Conservation (phyloP, 2,888 invertebrate genomes). For the Gortyna flavago region DNA sequence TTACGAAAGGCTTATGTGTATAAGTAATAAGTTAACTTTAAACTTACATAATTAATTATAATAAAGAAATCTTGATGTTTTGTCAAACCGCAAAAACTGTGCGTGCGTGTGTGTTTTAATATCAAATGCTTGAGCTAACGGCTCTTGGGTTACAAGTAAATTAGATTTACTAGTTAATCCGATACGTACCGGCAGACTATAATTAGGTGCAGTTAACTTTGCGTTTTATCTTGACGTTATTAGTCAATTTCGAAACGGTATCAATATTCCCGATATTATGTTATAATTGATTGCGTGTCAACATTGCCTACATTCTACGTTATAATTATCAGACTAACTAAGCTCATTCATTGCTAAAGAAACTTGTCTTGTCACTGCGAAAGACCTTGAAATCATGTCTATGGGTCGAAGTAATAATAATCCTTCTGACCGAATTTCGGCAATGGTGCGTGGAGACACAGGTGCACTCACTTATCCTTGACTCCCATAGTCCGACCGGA, state of each 20-base stretch:
- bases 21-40: not conserved
- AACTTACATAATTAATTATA: not conserved
- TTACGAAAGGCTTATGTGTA: not conserved
- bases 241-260: conserved; percentile 18
- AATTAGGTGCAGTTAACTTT: conserved; percentile 40
- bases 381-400: not conserved
- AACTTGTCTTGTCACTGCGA: not conserved
- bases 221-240: conserved; percentile 21
- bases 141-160: conserved; percentile 20
- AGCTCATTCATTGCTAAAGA: not conserved
- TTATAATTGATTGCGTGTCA: not conserved
- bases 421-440: too few species aligned
- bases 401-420: not conserved
- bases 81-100: not conserved
- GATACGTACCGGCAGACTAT: conserved; percentile 29
- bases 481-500: too few species aligned
- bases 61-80: not conserved
- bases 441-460: too few species aligned
- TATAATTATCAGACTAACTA: not conserved
- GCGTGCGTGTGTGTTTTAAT: not conserved
- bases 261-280: conserved; percentile 3
- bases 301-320: not conserved
- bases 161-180: conserved; percentile 23
- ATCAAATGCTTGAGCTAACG: conserved; percentile 8
- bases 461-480: too few species aligned